A percentile compares a stretch with the other conserved stretches of the same genome.
phyloP scores from a whole-genome alignment of 2,113 vertebrate genomes.

The Gallinago paraguaiae region DNA sequence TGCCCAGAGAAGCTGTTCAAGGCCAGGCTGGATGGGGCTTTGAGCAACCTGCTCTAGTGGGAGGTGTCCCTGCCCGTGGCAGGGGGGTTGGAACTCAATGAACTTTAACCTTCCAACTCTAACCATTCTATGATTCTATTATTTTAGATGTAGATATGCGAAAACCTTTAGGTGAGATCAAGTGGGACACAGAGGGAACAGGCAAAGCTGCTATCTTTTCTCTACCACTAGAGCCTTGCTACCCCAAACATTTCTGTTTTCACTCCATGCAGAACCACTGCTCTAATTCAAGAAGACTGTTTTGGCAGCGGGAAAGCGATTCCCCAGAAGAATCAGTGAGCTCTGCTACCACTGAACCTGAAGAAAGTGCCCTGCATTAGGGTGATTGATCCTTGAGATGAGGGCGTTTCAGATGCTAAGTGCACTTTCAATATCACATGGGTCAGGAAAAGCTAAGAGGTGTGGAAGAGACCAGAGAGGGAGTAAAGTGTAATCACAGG shows the following conservation, averaged over 20 bases:
- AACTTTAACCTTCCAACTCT: too few relatives aligned
- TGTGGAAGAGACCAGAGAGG: neutral
- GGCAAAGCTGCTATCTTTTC: neutral
- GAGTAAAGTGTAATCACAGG: neutral
- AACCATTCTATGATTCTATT: too few relatives aligned
- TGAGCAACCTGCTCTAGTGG: too few relatives aligned
- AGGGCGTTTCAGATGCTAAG: neutral
- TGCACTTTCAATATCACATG: neutral
- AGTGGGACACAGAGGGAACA: neutral
- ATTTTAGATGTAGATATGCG: neutral
- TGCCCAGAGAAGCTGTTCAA: too few relatives aligned
- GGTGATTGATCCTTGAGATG: neutral
- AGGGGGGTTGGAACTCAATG: too few relatives aligned
- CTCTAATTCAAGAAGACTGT: neutral
- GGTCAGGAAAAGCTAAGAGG: neutral
- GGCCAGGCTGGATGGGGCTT: too few relatives aligned
- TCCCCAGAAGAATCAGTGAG: neutral
- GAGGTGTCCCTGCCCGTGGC: too few relatives aligned
- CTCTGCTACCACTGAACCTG: neutral
- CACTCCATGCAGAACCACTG: neutral
- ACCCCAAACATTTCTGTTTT: neutral
- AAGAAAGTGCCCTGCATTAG: neutral
- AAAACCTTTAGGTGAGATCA: neutral
- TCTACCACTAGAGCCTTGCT: neutral
- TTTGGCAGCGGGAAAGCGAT: neutral